Conservation (phyloP, 2,888 invertebrate species). For the Chelonus formosanus region DNA sequence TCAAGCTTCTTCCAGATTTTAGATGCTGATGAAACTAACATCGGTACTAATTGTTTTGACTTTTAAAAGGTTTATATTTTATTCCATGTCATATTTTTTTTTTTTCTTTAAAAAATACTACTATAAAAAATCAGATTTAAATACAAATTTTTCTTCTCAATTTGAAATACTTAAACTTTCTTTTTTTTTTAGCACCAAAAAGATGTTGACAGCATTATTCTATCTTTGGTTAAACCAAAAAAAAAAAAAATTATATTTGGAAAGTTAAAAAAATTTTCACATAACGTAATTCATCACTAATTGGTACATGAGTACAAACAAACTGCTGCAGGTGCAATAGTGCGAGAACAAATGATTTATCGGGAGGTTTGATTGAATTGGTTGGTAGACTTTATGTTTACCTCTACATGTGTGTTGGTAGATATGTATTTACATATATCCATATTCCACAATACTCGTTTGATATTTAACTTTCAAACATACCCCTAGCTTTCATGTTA, state of each 20-base stretch:
- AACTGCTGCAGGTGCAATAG: slow-evolving; percentile 47
- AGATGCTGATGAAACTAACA: too few species aligned
- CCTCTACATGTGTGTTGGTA: not conserved
- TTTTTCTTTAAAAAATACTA: too few species aligned
- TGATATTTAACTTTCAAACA: slow-evolving; percentile 49
- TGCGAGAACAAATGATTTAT: slow-evolving; percentile 57
- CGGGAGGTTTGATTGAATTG: slow-evolving; percentile 64
- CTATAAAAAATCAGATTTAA: too few species aligned
- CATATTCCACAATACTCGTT: slow-evolving; percentile 38
- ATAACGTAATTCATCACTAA: slow-evolving; percentile 47
- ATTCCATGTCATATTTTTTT: too few species aligned
- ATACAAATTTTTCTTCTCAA: too few species aligned
- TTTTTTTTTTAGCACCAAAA: too few species aligned
- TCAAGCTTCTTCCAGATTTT: too few species aligned
- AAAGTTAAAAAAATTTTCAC: not conserved
- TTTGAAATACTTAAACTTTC: too few species aligned
- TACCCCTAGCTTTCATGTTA: not conserved
- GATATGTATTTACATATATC: not conserved
- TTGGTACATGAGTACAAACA: slow-evolving; percentile 59
- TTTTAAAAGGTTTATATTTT: too few species aligned
- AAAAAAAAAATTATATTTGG: slow-evolving; percentile 18
- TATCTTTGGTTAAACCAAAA: not conserved
- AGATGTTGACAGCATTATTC: not conserved
- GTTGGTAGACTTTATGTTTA: slow-evolving; percentile 41
- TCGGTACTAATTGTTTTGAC: too few species aligned